Percentiles rank a stretch among this genome's conserved stretches.
Conservation (phyloP, 2,797 vertebrate species). For the Pteropus rufus region DNA sequence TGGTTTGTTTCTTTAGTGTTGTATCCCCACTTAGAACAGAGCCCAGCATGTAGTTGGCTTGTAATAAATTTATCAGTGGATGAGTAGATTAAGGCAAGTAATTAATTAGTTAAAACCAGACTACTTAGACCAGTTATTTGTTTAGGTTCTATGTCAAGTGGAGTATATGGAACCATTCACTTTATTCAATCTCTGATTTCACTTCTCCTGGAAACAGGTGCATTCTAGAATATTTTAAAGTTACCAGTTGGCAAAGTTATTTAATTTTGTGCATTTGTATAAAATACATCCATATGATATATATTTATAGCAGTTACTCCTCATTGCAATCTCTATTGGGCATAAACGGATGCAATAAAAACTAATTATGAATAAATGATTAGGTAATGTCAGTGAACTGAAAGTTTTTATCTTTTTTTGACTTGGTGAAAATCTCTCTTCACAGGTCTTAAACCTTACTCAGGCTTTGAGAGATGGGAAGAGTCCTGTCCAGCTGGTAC, state of each 20-base stretch:
- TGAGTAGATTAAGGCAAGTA: neutral
- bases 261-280: neutral
- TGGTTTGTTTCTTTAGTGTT: neutral
- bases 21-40: neutral
- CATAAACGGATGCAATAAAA: neutral
- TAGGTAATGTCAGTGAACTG: neutral
- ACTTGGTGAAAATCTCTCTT: neutral
- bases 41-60: neutral
- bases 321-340: neutral
- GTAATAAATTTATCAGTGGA: neutral
- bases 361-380: neutral
- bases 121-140: neutral
- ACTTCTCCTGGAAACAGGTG: neutral
- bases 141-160: neutral
- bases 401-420: neutral
- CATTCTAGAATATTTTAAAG: constrained; percentile 4
- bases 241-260: neutral
- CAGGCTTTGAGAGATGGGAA: constrained; percentile 94
- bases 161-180: neutral
- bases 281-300: no score
- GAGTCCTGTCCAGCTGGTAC: constrained; percentile 94
- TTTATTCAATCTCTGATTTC: neutral
- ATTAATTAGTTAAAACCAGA: neutral
- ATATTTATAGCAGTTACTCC: neutral
- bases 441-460: constrained; percentile 94